Evolutionary conservation across 2,888 invertebrate species (phyloP).

Genomic region (Geophilus truncorum): DNA sequence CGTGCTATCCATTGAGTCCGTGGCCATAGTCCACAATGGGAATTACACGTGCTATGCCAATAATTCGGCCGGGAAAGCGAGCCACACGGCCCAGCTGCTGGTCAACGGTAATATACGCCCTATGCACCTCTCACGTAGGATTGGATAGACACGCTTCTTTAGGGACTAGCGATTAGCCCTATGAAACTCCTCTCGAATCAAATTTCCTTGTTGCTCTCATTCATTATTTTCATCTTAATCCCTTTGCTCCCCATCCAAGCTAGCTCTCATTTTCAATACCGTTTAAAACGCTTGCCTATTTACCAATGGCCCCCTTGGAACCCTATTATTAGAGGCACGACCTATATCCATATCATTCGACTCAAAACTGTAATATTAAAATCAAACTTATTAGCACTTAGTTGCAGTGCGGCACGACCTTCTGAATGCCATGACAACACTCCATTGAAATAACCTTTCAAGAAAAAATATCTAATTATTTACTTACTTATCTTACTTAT

Average conservation of each 20-base stretch:
- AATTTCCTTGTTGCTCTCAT: slow-evolving; percentile 26
- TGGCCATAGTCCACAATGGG: slow-evolving; percentile 46
- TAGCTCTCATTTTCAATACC: slow-evolving; percentile 31
- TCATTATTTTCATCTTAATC: slow-evolving; percentile 28
- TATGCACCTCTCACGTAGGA: slow-evolving; percentile 36
- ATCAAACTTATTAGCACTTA: slow-evolving; percentile 31
- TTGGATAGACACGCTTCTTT: slow-evolving; percentile 36
- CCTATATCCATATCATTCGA: slow-evolving; percentile 27
- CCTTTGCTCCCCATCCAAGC: slow-evolving; percentile 34
- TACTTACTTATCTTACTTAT: neutral
- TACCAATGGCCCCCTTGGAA: slow-evolving; percentile 31
- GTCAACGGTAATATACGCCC: slow-evolving; percentile 38
- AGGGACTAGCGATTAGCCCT: slow-evolving; percentile 35
- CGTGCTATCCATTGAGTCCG: slow-evolving; percentile 46
- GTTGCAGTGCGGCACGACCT: slow-evolving; percentile 35
- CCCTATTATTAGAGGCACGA: slow-evolving; percentile 33
- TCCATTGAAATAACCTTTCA: slow-evolving; percentile 25
- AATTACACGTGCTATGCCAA: slow-evolving; percentile 46
- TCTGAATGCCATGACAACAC: slow-evolving; percentile 25
- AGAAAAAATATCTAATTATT: neutral
- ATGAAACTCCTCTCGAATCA: slow-evolving; percentile 7
- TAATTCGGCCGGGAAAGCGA: slow-evolving; percentile 37
- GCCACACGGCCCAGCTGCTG: slow-evolving; percentile 37
- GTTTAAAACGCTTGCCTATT: slow-evolving; percentile 31
- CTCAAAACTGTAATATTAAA: slow-evolving; percentile 20